Evolutionary conservation across 2,113 vertebrate genomes (phyloP).

Genomic region (Ailurus styani): DNA sequence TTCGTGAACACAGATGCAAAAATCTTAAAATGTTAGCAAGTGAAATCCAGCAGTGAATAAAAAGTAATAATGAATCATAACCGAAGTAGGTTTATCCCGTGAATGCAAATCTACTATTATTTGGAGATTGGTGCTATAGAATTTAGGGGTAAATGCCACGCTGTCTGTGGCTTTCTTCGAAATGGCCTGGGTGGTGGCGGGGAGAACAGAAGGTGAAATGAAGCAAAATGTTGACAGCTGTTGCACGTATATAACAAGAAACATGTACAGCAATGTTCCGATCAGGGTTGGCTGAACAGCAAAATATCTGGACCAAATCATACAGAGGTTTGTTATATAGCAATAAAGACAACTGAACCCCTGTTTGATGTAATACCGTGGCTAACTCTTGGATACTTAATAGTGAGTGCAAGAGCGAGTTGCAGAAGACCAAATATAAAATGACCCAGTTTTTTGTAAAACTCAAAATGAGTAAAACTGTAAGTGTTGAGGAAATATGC

Average conservation of each 20-base stretch:
- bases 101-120: not conserved
- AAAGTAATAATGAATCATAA: not conserved
- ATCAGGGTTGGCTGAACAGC: not conserved
- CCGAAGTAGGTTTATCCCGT: not conserved
- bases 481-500: not conserved
- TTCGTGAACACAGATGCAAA: not conserved
- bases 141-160: not conserved
- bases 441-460: not conserved
- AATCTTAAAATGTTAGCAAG: not conserved
- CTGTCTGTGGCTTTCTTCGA: not conserved
- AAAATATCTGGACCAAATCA: not conserved
- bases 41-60: not conserved
- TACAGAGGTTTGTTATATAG: not conserved
- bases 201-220: not conserved
- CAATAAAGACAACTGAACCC: not conserved
- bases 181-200: not conserved
- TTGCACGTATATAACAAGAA: not conserved
- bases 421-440: not conserved
- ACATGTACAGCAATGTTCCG: not conserved
- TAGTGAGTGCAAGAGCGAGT: not conserved
- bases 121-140: not conserved
- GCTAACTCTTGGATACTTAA: not conserved
- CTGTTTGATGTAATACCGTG: not conserved
- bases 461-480: not conserved
- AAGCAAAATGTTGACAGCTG: not conserved